Base-by-base conservation (phyloP, 2,888 invertebrate genomes). In the Venustoraphidia nigricollis region DNA sequence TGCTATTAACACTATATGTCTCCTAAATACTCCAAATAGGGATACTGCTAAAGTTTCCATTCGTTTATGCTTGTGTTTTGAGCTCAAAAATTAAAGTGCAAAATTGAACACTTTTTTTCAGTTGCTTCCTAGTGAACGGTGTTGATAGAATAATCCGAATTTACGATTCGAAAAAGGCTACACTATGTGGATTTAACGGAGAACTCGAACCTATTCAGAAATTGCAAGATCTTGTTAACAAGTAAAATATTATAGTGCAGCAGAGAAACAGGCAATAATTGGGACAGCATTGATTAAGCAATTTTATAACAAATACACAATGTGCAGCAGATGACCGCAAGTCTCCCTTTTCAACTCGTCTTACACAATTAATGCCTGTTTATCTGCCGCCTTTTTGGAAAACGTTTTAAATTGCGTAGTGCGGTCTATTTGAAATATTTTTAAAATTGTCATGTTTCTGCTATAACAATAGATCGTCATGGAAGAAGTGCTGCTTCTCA, bases 401-500 rank as follows among this genome's bases (percentile, higher is more conserved):
- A 27, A 27, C 1, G 27, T 27, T 27, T 17, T 27, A 27, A 27
- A 27, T 27, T 27, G 27, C 27, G 6, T 6, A 27, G 27, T 3
- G 39, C 27, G 27, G 27, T 27, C 27, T 27, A 27, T 27, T 27
- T 5, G 27, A 27, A 27, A 3, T 3, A 27, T 14, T 47, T 34
- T 38, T 43, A 27, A 27, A 27, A 27, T 27, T 6, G 27, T 27
- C 6, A 27, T 50, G 47, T 6, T 27, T 27, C 27, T 6, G 27
- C 6, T 6, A 27, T 27, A 43, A 39, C 55, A 60, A 35, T 58
- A 85, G 85, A 68, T 93, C 93, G 0, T 86, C 92, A 58, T 95
- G 95, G 95, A 94, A 93, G 65, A 93, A 93, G 60, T 94, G 94
- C 59, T 93, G 92, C 62, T 94, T 94, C 64, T 94, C 94, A 10